A percentile compares a stretch with the other conserved stretches of the same genome.
phyloP scores from a whole-genome alignment of 2,113 vertebrate species.

The Sebastes fasciatus region DNA sequence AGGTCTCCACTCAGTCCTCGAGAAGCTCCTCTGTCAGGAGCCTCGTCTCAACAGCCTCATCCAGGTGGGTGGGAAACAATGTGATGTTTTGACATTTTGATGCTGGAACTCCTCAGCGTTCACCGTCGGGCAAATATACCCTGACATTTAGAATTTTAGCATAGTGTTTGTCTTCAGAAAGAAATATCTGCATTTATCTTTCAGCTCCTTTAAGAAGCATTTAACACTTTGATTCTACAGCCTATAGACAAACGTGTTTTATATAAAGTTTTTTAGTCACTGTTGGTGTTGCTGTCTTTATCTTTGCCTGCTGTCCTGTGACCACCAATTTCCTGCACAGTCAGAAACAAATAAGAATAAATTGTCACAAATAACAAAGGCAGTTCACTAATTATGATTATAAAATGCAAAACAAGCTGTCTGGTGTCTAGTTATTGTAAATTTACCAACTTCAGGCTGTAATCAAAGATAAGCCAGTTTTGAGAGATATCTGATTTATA shows the following conservation, averaged over 20 bases:
- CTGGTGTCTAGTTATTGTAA: neutral
- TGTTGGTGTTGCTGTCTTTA: neutral
- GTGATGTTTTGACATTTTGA: constrained; percentile 40
- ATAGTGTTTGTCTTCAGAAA: constrained; percentile 19
- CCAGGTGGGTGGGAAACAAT: constrained; percentile 62
- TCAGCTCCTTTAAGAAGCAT: neutral
- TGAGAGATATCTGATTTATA: neutral
- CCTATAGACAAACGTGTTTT: neutral
- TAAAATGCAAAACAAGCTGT: neutral
- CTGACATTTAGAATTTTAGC: constrained; percentile 47
- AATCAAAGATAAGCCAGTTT: neutral
- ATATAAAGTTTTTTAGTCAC: neutral
- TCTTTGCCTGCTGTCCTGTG: neutral
- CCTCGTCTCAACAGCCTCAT: constrained; percentile 38
- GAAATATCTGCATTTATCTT: constrained; percentile 5
- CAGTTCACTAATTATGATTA: neutral
- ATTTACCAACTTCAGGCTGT: neutral
- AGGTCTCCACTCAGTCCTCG: constrained; percentile 39
- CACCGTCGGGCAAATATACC: constrained; percentile 17
- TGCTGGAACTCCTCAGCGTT: constrained; percentile 10
- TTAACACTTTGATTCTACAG: neutral
- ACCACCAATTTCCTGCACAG: constrained; percentile 9
- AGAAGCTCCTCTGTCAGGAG: constrained; percentile 57
- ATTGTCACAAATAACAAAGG: neutral
- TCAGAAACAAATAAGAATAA: neutral